Conservation (phyloP, 2,113 vertebrate species). For the Oncorhynchus clarkii region DNA sequence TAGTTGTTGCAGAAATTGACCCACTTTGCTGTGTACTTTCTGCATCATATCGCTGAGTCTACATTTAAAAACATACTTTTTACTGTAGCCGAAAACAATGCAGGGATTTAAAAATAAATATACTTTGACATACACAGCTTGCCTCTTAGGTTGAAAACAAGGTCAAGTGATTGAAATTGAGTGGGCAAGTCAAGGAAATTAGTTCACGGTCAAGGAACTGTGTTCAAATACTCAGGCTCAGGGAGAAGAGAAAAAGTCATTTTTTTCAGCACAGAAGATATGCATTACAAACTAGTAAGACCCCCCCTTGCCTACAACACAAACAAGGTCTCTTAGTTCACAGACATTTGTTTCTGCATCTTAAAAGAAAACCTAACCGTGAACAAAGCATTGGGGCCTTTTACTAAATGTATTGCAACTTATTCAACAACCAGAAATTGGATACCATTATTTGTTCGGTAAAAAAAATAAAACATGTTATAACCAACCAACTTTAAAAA, state of each 20-base stretch:
- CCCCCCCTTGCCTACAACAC: not conserved
- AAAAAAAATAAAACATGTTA: conserved; percentile 15
- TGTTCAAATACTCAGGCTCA: not conserved
- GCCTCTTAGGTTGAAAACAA: conserved; percentile 12
- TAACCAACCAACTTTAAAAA: no score
- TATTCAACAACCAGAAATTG: not conserved
- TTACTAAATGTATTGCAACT: not conserved
- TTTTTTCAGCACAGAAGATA: not conserved
- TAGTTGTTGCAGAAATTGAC: no score
- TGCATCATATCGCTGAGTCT: no score
- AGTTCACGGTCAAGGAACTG: not conserved
- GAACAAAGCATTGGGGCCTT: conserved; percentile 6
- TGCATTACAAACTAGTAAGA: not conserved
- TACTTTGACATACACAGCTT: conserved; percentile 33
- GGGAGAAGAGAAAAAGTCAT: not conserved
- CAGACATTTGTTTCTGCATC: no score
- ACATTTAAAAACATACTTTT: conserved; percentile 11
- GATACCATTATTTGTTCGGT: not conserved
- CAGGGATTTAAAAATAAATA: conserved; percentile 62
- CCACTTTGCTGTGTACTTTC: no score
- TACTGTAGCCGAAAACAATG: conserved; percentile 38
- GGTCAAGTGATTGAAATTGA: not conserved
- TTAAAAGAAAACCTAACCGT: not conserved
- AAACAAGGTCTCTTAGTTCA: not conserved
- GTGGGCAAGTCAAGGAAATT: conserved; percentile 12